Percentiles rank a stretch among this genome's conserved stretches.
Evolutionary conservation across 2,888 invertebrate species (phyloP).

Genomic region (Protonemura montana): DNA sequence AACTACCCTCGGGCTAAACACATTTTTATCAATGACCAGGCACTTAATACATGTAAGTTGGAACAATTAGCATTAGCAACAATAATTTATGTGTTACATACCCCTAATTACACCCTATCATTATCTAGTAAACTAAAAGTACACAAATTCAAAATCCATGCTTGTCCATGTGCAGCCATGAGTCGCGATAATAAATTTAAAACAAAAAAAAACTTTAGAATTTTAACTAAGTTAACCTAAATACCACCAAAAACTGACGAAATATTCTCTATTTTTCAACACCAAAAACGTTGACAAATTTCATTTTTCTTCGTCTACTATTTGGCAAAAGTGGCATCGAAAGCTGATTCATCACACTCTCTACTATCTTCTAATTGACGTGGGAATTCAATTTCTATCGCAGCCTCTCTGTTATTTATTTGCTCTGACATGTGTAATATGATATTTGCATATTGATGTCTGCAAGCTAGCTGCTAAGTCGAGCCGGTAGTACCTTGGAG

Average conservation of each 20-base stretch:
- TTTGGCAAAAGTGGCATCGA: not conserved
- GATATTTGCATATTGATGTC: constrained; percentile 25
- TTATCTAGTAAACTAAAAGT: not conserved
- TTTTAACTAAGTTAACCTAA: not conserved
- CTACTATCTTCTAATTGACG: not conserved
- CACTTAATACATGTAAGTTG: not conserved
- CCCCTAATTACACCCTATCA: not conserved
- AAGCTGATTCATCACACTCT: not conserved
- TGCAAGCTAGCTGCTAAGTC: not conserved
- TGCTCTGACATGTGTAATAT: constrained; percentile 1
- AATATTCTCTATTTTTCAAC: not conserved
- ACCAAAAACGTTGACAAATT: not conserved
- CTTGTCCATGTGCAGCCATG: no score
- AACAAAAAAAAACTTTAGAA: not conserved
- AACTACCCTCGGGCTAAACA: not conserved
- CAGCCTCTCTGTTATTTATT: not conserved
- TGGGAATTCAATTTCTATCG: not conserved
- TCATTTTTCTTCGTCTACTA: not conserved
- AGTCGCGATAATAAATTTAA: no score
- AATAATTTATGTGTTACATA: not conserved
- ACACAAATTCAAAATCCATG: not conserved
- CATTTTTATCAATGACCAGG: not conserved
- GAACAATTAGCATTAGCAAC: constrained; percentile 20
- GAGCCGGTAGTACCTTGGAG: not conserved
- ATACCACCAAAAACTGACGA: not conserved